Conservation (phyloP, 1,140 invertebrate genomes). For the Oreohelix idahoensis region DNA sequence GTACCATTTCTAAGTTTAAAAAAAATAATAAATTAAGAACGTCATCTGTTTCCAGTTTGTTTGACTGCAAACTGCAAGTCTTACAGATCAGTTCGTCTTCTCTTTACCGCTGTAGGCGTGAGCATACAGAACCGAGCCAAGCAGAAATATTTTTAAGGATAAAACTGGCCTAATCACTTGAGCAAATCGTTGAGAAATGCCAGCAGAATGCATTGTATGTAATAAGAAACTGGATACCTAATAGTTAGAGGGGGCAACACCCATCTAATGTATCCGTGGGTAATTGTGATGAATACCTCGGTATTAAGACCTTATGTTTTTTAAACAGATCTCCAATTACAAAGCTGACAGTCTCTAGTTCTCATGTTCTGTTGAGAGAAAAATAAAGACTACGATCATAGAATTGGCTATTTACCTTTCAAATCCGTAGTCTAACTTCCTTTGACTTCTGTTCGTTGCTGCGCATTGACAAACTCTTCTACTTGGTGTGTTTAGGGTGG, state of each 20-base stretch:
- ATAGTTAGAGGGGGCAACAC: not conserved
- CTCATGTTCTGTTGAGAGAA: not conserved
- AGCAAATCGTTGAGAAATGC: not conserved
- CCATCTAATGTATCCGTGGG: not conserved
- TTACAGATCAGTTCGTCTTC: too few relatives aligned
- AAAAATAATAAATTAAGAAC: too few relatives aligned
- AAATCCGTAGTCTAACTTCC: not conserved
- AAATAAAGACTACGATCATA: not conserved
- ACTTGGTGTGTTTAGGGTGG: not conserved
- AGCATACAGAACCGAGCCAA: not conserved
- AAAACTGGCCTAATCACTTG: not conserved
- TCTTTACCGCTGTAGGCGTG: too few relatives aligned
- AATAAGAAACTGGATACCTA: not conserved
- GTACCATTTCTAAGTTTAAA: too few relatives aligned
- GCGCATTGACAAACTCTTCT: not conserved
- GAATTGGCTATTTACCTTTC: not conserved
- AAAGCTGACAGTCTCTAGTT: not conserved
- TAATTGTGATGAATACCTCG: not conserved
- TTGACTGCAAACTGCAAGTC: too few relatives aligned
- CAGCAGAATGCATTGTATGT: not conserved
- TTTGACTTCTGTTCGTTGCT: conserved; percentile 2
- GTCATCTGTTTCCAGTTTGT: too few relatives aligned
- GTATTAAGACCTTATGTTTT: not conserved
- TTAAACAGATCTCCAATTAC: not conserved
- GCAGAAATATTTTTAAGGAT: not conserved